Conservation (phyloP, 1,140 invertebrate genomes). For the Monochamus saltuarius region DNA sequence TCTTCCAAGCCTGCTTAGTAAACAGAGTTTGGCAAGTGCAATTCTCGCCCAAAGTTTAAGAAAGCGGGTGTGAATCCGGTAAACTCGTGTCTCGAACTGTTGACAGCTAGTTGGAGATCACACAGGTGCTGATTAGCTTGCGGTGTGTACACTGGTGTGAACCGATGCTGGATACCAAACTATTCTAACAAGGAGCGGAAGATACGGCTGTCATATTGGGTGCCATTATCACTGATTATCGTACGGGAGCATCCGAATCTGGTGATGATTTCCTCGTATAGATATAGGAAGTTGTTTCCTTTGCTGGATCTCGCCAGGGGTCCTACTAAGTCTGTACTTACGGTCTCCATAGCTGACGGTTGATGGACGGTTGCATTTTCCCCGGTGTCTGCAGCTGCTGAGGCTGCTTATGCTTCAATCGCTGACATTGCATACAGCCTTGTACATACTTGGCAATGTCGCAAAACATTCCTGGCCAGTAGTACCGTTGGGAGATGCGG, state of each 20-base stretch:
- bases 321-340: conserved; percentile 51
- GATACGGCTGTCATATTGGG: conserved; percentile 40
- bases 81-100: conserved; percentile 8
- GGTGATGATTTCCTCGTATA: conserved; percentile 41
- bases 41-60: conserved; percentile 16
- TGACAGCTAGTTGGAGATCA: background rate
- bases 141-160: conserved; percentile 48
- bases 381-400: conserved; percentile 38
- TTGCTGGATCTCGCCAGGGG: conserved; percentile 46
- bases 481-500: conserved; percentile 30
- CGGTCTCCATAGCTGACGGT: conserved; percentile 39
- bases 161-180: conserved; percentile 25
- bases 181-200: conserved; percentile 15
- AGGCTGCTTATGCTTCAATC: conserved; percentile 39
- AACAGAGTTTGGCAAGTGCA: background rate
- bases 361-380: conserved; percentile 43
- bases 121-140: conserved; percentile 46
- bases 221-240: conserved; percentile 52
- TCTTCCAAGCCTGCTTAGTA: too few species aligned
- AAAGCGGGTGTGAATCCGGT: conserved; percentile 14
- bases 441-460: conserved; percentile 30
- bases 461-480: conserved; percentile 42
- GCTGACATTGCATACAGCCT: conserved; percentile 36
- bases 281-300: conserved; percentile 45
- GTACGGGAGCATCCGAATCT: conserved; percentile 43